Evolutionary conservation across 2,797 vertebrate genomes (phyloP).

Genomic region (Channa striata): DNA sequence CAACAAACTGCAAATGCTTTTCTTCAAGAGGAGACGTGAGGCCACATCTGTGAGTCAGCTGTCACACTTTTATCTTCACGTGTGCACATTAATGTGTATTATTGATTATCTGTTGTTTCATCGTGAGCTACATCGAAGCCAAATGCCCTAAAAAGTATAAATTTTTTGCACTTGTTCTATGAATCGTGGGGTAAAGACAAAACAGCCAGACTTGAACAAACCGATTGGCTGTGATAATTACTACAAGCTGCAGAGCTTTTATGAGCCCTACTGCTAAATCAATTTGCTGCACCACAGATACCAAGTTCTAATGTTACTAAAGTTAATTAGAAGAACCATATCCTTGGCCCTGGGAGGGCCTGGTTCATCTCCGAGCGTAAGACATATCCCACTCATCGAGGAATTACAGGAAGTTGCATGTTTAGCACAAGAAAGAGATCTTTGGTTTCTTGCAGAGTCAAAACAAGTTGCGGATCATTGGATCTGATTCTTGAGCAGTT

Average conservation of each 20-base stretch:
- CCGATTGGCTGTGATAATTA: constrained; percentile 33
- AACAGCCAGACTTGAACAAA: constrained; percentile 35
- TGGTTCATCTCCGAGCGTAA: constrained; percentile 2
- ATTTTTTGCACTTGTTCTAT: not conserved
- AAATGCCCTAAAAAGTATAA: no score
- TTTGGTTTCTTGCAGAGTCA: not conserved
- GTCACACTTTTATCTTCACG: not conserved
- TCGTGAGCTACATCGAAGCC: no score
- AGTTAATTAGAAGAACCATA: constrained; percentile 45
- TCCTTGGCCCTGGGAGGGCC: constrained; percentile 17
- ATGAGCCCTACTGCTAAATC: constrained; percentile 46
- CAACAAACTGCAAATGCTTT: not conserved
- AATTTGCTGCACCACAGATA: constrained; percentile 50
- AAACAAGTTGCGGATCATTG: no score
- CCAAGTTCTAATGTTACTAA: constrained; percentile 40
- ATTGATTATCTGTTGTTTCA: no score
- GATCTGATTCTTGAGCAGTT: no score
- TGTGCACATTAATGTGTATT: no score
- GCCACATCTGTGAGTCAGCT: not conserved
- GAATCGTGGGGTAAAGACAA: not conserved
- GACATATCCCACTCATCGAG: not conserved
- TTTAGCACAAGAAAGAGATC: not conserved
- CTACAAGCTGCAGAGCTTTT: constrained; percentile 29
- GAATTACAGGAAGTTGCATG: constrained; percentile 7
- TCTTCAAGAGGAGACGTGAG: not conserved